Percentiles rank a stretch among this genome's conserved stretches.
phyloP scores from a whole-genome alignment of 2,797 vertebrate species.

The Odontamblyopus rebecca region DNA sequence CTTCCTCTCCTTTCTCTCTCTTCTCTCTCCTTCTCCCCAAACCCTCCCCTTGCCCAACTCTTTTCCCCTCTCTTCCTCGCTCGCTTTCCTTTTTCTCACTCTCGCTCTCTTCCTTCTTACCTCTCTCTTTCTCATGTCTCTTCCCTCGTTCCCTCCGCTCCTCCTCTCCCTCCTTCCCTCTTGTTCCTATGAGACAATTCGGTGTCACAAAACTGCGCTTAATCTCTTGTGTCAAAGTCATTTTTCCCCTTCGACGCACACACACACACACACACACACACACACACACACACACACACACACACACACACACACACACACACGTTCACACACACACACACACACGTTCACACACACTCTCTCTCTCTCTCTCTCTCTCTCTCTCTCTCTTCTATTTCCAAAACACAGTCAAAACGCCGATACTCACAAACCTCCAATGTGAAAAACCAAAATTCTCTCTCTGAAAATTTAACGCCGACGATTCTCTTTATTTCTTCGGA shows the following conservation, averaged over 20 bases:
- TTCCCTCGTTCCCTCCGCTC: slow-evolving; percentile 56
- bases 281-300: slow-evolving; percentile 20
- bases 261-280: slow-evolving; percentile 21
- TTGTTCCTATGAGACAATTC: slow-evolving; percentile 95
- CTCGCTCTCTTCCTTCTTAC: slow-evolving; percentile 27
- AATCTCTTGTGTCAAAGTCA: slow-evolving; percentile 99
- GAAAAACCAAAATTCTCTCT: background rate
- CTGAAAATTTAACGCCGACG: background rate
- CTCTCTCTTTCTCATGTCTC: background rate
- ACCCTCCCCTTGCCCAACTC: too few relatives aligned
- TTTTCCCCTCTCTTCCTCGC: too few relatives aligned
- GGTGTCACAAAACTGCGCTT: slow-evolving; percentile 95
- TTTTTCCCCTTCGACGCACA: slow-evolving; percentile 91
- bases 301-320: slow-evolving; percentile 20
- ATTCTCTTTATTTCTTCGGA: background rate
- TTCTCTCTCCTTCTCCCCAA: too few relatives aligned
- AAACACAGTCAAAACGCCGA: background rate
- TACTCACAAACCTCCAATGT: background rate
- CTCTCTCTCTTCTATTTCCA: background rate
- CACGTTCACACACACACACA: slow-evolving; percentile 21
- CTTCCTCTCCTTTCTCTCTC: slow-evolving; percentile 17
- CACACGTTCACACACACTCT: slow-evolving; percentile 43
- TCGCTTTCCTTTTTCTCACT: slow-evolving; percentile 30
- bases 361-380: slow-evolving; percentile 16
- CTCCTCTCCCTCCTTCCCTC: slow-evolving; percentile 66